Percentiles rank a stretch among this genome's conserved stretches.
These are phyloP conservation scores for Aphidius ervi DNA, from an alignment of 1,140 invertebrate species.

Conservation along the genomic window DNA sequence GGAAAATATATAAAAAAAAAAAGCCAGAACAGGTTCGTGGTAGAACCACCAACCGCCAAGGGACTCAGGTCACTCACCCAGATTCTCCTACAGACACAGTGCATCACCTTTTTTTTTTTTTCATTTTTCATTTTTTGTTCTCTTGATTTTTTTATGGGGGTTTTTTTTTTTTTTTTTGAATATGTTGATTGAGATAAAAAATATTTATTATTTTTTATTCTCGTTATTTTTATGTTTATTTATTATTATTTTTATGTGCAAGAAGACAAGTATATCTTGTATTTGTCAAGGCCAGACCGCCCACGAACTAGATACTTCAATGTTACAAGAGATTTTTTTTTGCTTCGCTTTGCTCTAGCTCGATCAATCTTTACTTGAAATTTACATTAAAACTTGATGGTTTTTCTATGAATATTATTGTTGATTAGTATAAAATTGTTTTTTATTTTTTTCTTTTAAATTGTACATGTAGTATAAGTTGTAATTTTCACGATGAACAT, in stretches of 20 bases:
- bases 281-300: neutral
- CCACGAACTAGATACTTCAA: no score
- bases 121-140: slow-evolving; percentile 4
- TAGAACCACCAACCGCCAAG: slow-evolving; percentile 31
- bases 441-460: neutral
- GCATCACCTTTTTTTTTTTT: slow-evolving; percentile 22
- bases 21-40: slow-evolving; percentile 37
- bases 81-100: slow-evolving; percentile 47
- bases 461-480: no score
- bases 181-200: neutral
- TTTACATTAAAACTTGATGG: no score
- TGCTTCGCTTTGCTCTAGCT: no score
- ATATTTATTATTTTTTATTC: no score
- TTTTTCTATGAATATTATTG: no score
- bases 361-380: no score
- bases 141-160: no score
- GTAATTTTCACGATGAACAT: neutral
- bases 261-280: neutral
- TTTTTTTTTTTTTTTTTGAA: neutral
- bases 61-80: slow-evolving; percentile 48
- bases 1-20: slow-evolving; percentile 17
- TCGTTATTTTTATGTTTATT: no score
- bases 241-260: no score
- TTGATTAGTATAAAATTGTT: no score
- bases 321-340: no score